phyloP scores from a whole-genome alignment of 92 coral and sea anemone genomes.

The Phenganax subtilis region DNA sequence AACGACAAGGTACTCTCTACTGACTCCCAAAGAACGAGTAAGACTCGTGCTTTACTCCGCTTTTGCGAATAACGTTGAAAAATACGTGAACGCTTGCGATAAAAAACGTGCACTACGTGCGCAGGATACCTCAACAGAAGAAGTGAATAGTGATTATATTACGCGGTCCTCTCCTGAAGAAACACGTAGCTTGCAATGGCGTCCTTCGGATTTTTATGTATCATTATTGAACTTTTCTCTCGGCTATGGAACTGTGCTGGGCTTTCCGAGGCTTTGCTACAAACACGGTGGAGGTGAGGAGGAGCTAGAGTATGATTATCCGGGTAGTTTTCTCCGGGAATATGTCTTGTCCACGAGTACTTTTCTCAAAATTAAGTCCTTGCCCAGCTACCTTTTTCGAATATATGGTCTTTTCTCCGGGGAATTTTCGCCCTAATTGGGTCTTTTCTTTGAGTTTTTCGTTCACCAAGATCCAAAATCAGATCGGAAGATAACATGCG shows the following conservation, averaged over 20 bases:
- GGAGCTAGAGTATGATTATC: not conserved
- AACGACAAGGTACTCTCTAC: not conserved
- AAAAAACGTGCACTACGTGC: not conserved
- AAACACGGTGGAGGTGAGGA: conserved; percentile 90
- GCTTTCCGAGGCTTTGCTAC: conserved; percentile 79
- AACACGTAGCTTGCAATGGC: not conserved
- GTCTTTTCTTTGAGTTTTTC: not conserved
- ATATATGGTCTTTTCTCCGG: not conserved
- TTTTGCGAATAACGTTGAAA: conserved; percentile 12
- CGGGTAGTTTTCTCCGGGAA: not conserved
- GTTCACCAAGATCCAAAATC: too few species aligned
- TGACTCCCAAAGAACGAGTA: conserved; percentile 28
- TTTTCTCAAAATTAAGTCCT: not conserved
- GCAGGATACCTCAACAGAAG: not conserved
- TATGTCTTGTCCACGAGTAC: not conserved
- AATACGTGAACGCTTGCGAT: not conserved
- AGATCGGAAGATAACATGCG: not conserved
- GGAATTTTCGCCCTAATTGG: not conserved
- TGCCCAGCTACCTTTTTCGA: not conserved
- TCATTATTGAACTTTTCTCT: conserved; percentile 64
- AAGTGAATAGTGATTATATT: not conserved
- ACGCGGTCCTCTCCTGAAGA: not conserved
- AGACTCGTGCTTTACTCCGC: conserved; percentile 14
- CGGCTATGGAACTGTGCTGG: conserved; percentile 79
- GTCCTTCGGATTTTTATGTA: conserved; percentile 53